Conservation (phyloP, 2,113 vertebrate species). For the Junco hyemalis region DNA sequence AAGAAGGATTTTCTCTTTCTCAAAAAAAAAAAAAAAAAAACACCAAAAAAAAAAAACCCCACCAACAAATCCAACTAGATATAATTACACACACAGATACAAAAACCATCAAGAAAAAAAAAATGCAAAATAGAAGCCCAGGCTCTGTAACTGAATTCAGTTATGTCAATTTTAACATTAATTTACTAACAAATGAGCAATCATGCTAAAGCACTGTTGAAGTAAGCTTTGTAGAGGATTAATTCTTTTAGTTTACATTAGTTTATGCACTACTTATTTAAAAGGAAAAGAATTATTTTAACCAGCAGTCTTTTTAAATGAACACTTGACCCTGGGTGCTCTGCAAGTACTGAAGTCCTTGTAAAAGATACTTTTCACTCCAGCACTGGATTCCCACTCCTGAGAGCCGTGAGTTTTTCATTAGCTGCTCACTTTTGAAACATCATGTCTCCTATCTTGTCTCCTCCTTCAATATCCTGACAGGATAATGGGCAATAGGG, state of each 20-base stretch:
- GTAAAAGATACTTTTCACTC: background rate
- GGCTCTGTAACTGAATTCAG: background rate
- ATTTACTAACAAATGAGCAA: background rate
- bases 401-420: background rate
- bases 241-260: background rate
- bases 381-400: background rate
- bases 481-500: background rate
- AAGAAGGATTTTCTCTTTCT: background rate
- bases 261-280: background rate
- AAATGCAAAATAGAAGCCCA: background rate
- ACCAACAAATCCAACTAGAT: background rate
- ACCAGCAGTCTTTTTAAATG: background rate
- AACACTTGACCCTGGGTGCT: background rate
- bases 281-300: background rate
- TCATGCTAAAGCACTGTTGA: background rate
- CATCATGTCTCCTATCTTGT: background rate
- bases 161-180: background rate
- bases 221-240: background rate
- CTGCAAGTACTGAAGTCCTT: background rate
- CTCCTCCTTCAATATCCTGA: background rate
- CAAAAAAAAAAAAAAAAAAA: background rate
- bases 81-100: background rate
- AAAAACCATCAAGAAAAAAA: background rate
- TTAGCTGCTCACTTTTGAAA: background rate
- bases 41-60: rapidly evolving